Base-by-base conservation (phyloP, 2,797 vertebrate genomes). In the Decapterus maruadsi region DNA sequence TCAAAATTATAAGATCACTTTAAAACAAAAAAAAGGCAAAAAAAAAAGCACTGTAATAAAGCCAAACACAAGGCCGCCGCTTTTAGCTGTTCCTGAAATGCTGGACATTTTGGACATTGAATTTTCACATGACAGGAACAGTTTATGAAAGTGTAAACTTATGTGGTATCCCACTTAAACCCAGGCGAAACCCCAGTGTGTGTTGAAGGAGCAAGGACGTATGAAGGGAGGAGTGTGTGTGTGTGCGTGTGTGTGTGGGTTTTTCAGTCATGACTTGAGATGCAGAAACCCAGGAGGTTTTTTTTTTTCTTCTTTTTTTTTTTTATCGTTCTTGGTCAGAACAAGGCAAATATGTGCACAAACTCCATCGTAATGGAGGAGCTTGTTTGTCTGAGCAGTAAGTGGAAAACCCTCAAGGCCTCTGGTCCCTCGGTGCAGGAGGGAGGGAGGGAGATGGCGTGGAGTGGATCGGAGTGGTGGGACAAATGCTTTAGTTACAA, bases 311-410 rank as follows among this genome's bases (percentile, higher is more conserved):
- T 26, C 3, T 26, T 26, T 26, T 26, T 26, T 26, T 26, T 26
- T 26, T 26, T 26, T 71, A 81, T 66, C 54, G 51, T 83, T 91
- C 79, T 83, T 73, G 65, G 80, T 87, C 83, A 81, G 77, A 90
- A 90, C 77, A 87, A 91, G 90, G 88, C 89, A 77, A 83, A 90
- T 72, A 80, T 73, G 81, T 90, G 92, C 93, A 90, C 93, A 94
- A 91, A 87, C 92, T 89, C 92, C 14, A 22, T 80, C 54, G 7
- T 55, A 59, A 74, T 36, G 76, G 82, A 79, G 60, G 89, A 93
- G 90, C 83, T 80, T 75, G 91, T 88, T 94, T 94, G 92, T 94
- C 94, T 88, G 90, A 86, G 81, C 80, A 50, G 71, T 62, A 76
- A 88, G 75, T 81, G 86, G 75, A 81, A 80, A 50, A 55, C 85